A percentile compares a stretch with the other conserved stretches of the same genome.
Evolutionary conservation across 2,113 vertebrate species (phyloP).

Genomic region (Cygnus buccinator): DNA sequence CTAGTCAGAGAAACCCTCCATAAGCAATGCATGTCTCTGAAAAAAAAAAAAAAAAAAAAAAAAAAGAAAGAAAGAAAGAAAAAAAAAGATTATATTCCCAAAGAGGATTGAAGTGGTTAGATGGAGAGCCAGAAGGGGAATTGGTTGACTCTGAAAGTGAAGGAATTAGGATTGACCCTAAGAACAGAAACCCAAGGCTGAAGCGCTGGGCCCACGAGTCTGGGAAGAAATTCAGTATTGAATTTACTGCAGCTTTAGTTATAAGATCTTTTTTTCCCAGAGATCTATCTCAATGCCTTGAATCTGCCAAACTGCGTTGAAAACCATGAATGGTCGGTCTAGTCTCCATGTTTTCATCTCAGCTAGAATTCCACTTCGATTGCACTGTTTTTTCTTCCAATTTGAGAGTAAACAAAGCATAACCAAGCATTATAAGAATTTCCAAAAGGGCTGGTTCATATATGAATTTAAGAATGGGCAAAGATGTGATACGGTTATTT

Average conservation of each 20-base stretch:
- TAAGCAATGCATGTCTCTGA: not conserved
- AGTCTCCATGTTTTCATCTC: not conserved
- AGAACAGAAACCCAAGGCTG: not conserved
- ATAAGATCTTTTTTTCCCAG: not conserved
- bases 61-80: no score
- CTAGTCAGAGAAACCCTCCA: not conserved
- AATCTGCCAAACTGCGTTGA: not conserved
- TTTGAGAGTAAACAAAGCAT: conserved; percentile 21
- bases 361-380: not conserved
- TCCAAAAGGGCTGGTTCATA: not conserved
- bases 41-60: not conserved
- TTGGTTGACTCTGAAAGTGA: not conserved
- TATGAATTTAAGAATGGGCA: not conserved
- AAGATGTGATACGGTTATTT: not conserved
- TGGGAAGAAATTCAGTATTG: not conserved
- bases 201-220: not conserved
- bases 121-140: not conserved
- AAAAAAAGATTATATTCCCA: not conserved
- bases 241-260: not conserved
- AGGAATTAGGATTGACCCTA: not conserved
- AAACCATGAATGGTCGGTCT: conserved; percentile 7
- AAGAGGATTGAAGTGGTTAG: not conserved
- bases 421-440: conserved; percentile 20
- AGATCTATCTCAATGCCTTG: not conserved
- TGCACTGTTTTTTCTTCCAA: not conserved